Conservation (phyloP, 2,113 vertebrate genomes). For the Cheilinus undulatus region DNA sequence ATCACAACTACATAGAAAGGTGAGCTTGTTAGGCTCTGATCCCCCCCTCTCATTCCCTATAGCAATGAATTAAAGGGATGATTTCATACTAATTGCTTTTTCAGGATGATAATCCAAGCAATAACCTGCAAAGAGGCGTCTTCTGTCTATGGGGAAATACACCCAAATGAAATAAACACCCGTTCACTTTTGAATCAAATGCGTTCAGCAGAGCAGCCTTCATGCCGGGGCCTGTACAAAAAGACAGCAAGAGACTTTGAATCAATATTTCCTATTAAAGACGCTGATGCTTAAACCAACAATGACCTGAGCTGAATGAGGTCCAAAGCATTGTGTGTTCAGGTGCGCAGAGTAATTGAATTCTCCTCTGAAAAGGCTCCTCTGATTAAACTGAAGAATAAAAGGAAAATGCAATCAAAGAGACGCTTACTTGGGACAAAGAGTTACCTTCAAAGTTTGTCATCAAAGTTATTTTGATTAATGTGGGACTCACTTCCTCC, state of each 20-base stretch:
- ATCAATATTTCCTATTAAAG: constrained; percentile 83
- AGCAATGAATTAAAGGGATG: constrained; percentile 55
- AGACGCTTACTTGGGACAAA: constrained; percentile 65
- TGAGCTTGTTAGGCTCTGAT: constrained; percentile 20
- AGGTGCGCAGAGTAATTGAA: constrained; percentile 82
- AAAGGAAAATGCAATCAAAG: constrained; percentile 76
- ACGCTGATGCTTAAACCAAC: constrained; percentile 79
- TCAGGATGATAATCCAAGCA: constrained; percentile 68
- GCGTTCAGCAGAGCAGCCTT: constrained; percentile 52
- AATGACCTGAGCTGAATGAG: constrained; percentile 73
- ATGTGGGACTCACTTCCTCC: constrained; percentile 51
- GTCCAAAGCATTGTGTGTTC: constrained; percentile 80
- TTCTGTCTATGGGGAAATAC: constrained; percentile 72
- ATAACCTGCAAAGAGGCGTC: constrained; percentile 61
- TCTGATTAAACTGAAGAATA: constrained; percentile 80
- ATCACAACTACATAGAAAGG: constrained; percentile 43
- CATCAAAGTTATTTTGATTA: constrained; percentile 72
- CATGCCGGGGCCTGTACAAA: constrained; percentile 39
- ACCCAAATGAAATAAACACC: constrained; percentile 75
- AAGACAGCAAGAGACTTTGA: constrained; percentile 67
- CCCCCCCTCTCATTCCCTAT: constrained; percentile 33
- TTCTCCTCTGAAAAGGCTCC: constrained; percentile 79
- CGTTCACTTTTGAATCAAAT: constrained; percentile 70
- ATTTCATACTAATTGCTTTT: constrained; percentile 76
- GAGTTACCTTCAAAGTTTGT: constrained; percentile 72